These are phyloP conservation scores for Lordiphosa clarofinis DNA, from an alignment of 1,140 invertebrate species.

Conservation along the genomic window DNA sequence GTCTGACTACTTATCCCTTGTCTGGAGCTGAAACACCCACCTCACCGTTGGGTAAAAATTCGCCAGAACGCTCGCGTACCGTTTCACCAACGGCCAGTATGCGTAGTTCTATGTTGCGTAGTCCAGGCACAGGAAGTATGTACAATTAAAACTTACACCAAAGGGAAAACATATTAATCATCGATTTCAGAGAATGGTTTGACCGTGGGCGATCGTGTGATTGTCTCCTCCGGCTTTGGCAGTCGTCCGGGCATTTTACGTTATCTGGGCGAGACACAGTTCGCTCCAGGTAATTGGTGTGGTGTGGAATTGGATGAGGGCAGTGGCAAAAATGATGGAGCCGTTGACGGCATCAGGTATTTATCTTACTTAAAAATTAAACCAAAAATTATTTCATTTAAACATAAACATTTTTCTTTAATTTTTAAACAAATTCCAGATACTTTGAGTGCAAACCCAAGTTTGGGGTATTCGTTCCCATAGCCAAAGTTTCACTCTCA, in stretches of 20 bases:
- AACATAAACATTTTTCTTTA: slow-evolving; percentile 1
- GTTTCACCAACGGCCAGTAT: slow-evolving; percentile 81
- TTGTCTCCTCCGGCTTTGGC: slow-evolving; percentile 90
- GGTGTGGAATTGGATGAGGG: slow-evolving; percentile 97
- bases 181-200: slow-evolving; percentile 79
- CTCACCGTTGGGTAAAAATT: slow-evolving; percentile 63
- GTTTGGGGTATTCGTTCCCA: slow-evolving; percentile 95
- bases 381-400: background rate
- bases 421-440: slow-evolving; percentile 81
- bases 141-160: background rate
- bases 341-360: slow-evolving; percentile 91
- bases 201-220: slow-evolving; percentile 93
- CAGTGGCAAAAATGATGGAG: slow-evolving; percentile 97
- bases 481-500: slow-evolving; percentile 91
- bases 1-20: slow-evolving; percentile 88
- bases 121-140: slow-evolving; percentile 79
- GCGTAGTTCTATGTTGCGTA: slow-evolving; percentile 78
- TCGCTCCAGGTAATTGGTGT: slow-evolving; percentile 95
- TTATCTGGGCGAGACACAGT: slow-evolving; percentile 92
- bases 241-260: slow-evolving; percentile 93
- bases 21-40: slow-evolving; percentile 78
- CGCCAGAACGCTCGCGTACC: slow-evolving; percentile 74
- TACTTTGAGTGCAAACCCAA: slow-evolving; percentile 96
- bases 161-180: background rate
- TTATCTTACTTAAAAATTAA: background rate